These are phyloP conservation scores for Phalanger gymnotis DNA, from an alignment of 2,797 vertebrate genomes.

Conservation along the genomic window DNA sequence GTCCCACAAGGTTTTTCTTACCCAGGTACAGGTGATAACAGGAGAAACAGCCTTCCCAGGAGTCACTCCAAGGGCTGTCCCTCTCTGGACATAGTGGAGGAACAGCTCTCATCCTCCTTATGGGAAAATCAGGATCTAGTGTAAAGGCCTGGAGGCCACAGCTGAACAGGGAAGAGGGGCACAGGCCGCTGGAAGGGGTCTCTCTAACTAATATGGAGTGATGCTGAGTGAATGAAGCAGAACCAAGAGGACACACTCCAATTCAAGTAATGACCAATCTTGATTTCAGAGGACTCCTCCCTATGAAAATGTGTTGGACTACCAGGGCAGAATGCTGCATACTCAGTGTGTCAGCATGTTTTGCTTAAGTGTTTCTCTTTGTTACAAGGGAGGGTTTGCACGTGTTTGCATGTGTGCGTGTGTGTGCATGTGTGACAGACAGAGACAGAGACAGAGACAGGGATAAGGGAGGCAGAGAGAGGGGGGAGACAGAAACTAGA, in stretches of 20 bases:
- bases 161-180: neutral
- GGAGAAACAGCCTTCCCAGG: neutral
- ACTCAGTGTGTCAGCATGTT: neutral
- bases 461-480: no score
- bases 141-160: no score
- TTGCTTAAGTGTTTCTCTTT: neutral
- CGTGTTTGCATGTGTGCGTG: no score
- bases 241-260: neutral
- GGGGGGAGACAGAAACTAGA: no score
- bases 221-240: neutral
- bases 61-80: neutral
- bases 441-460: no score
- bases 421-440: neutral
- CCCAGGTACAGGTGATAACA: neutral
- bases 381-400: no score
- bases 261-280: neutral
- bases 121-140: no score
- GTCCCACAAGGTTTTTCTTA: conserved; percentile 30
- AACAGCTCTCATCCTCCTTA: neutral
- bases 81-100: neutral
- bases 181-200: neutral
- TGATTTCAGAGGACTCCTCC: neutral
- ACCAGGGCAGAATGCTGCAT: neutral
- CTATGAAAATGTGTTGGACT: neutral
- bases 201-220: neutral